Evolutionary conservation across 2,797 vertebrate species (phyloP), one percentile per base, ranked within the genome.

Genomic region (Xenops minutus): DNA sequence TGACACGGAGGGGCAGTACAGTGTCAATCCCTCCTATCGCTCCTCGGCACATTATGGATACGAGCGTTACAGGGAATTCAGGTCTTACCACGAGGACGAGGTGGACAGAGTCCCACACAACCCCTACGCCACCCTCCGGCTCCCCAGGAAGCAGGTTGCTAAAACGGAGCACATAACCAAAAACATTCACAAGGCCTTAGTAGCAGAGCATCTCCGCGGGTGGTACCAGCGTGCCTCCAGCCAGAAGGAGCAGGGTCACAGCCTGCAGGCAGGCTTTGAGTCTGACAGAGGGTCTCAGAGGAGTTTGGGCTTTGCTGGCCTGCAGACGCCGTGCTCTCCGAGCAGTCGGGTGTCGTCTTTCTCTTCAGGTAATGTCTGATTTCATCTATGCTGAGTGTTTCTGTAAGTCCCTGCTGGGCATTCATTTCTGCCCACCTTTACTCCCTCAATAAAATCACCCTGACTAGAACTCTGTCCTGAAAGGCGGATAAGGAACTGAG

Each of bases 141-240:
- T 98, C 36, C 98, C 99, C 0, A 98, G 98, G 94, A 99, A 97
- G 97, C 98, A 98, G 1, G 97, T 98, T 0, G 97, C 78, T 32
- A 98, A 98, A 85, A 98, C 97, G 1, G 99, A 99, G 95, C 98
- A 98, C 36, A 97, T 98, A 67, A 97, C 97, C 94, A 99, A 98
- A 98, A 99, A 98, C 97, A 97, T 99, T 97, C 98, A 99, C 93
- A 99, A 98, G 96, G 99, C 99, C 66, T 94, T 99, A 95, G 99
- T 99, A 77, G 98, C 98, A 1, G 99, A 99, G 94, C 99, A 99
- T 79, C 97, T 99, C 85, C 98, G 98, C 43, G 99, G 98, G 92
- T 99, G 99, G 99, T 99, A 99, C 98, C 98, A 99, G 21, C 98
- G 99, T 55, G 99, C 99, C 92, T 97, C 99, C 1, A 95, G 97